Conservation (phyloP, 1,140 invertebrate genomes). For the Platyscapa corneri region DNA sequence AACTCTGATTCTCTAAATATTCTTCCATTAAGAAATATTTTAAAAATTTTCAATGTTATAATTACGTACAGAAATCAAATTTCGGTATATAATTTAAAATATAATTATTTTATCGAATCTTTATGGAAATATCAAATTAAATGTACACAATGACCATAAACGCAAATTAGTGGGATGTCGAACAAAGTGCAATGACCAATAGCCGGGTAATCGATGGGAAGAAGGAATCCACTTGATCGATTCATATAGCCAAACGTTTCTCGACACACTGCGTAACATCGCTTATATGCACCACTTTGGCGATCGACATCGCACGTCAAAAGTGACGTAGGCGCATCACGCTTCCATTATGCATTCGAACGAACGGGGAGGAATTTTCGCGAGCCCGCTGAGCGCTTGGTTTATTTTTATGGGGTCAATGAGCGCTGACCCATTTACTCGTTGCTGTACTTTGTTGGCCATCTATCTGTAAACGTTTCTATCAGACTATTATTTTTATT, state of each 20-base stretch:
- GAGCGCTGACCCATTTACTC: conserved; percentile 32
- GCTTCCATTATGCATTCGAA: conserved; percentile 14
- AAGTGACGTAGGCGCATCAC: conserved; percentile 27
- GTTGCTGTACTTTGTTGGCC: conserved; percentile 1
- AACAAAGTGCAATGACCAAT: conserved; percentile 66
- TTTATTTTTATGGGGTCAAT: conserved; percentile 41
- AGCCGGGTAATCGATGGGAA: conserved; percentile 58
- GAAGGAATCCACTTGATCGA: conserved; percentile 49
- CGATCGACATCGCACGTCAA: conserved; percentile 13
- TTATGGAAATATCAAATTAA: background rate
- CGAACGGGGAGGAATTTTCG: conserved; percentile 20
- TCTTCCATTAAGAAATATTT: no score
- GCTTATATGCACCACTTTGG: background rate
- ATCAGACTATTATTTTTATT: background rate
- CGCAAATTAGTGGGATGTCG: conserved; percentile 23
- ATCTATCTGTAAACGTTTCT: background rate
- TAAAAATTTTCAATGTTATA: no score
- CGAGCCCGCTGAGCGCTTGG: background rate
- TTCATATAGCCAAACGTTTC: conserved; percentile 17
- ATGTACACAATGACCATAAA: background rate
- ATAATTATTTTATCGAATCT: no score
- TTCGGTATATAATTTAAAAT: no score
- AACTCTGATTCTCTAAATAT: no score
- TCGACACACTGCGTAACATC: background rate
- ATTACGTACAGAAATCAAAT: background rate